Conservation (phyloP, 2,797 vertebrate species). For the Otolemur crassicaudatus region DNA sequence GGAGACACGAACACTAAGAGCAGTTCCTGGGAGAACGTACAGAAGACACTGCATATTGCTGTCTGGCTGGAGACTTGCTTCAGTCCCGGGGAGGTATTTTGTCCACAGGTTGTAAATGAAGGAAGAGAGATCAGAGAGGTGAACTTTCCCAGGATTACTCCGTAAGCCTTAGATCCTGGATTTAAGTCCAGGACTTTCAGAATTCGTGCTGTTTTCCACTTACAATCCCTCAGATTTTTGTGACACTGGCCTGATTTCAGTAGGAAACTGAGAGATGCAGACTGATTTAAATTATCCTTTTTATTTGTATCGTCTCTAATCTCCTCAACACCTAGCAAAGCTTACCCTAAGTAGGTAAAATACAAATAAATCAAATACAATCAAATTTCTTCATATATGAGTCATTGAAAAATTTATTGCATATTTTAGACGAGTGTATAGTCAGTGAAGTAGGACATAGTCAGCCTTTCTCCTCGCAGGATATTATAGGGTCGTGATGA, state of each 20-base stretch:
- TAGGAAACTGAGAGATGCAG: neutral
- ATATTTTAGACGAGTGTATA: neutral
- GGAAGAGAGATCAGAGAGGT: neutral
- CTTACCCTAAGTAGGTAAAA: neutral
- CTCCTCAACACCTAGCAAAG: neutral
- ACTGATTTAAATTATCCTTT: neutral
- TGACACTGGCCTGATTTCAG: neutral
- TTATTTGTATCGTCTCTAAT: neutral
- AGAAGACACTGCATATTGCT: neutral
- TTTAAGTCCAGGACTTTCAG: neutral
- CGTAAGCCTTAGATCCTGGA: neutral
- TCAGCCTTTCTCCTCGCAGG: neutral
- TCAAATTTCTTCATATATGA: neutral
- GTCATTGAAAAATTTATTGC: neutral
- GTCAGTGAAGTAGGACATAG: slow-evolving; percentile 19
- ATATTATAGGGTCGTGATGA: neutral
- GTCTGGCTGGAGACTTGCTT: neutral
- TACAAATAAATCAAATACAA: slow-evolving; percentile 19
- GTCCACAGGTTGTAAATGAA: neutral
- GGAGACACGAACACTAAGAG: neutral
- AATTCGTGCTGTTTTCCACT: neutral
- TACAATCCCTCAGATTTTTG: neutral
- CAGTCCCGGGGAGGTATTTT: neutral
- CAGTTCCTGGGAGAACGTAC: neutral
- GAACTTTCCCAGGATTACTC: neutral